Evolutionary conservation across 2,888 invertebrate genomes (phyloP), one percentile per base, ranked within the genome.

Genomic region (Reticulitermes lucifugus): DNA sequence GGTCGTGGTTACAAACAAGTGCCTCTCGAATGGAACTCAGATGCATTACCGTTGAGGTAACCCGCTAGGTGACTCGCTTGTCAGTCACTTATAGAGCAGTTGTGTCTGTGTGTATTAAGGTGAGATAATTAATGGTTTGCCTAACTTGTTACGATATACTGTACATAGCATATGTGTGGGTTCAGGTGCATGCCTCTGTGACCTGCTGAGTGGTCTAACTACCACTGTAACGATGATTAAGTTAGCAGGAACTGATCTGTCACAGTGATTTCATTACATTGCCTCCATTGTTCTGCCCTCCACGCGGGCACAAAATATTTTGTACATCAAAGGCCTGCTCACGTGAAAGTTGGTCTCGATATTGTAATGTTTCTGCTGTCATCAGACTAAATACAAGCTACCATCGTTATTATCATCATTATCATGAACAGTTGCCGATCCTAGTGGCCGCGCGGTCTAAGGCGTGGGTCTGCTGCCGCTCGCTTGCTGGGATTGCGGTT

Each of bases 241-340:
- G 73, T 73, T 73, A 73, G 73, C 21, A 73, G 21, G 73, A 73
- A 73, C 22, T 73, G 73, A 73, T 73, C 73, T 41, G 35, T 73
- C 73, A 73, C 29, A 21, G 10, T 73, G 73, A 73, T 73, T 73
- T 73, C 73, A 73, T 73, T 73, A 73, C 21, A 4, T 41, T 35
- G 25, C 41, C 3, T 73, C n/a, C 65, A 25, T 6, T 4, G n/a
- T n/a, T 10, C 65, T 25, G 5, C 65, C 25, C 25, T 65, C 65
- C 7, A 18, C 55, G 1, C 18, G 18, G 18, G 5, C 5, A 18
- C 25, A 25, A n/a, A 12, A 25, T 65, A 65, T 25, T 65, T 65
- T 65, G 25, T 25, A 65, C 65, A 65, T 65, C 65, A 65, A 65
- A 65, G 25, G 12, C 25, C 25, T 65, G 65, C 4, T 25, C n/a